These are phyloP conservation scores for Plecturocebus donacophilus DNA, from an alignment of 2,113 vertebrate species.

Conservation along the genomic window DNA sequence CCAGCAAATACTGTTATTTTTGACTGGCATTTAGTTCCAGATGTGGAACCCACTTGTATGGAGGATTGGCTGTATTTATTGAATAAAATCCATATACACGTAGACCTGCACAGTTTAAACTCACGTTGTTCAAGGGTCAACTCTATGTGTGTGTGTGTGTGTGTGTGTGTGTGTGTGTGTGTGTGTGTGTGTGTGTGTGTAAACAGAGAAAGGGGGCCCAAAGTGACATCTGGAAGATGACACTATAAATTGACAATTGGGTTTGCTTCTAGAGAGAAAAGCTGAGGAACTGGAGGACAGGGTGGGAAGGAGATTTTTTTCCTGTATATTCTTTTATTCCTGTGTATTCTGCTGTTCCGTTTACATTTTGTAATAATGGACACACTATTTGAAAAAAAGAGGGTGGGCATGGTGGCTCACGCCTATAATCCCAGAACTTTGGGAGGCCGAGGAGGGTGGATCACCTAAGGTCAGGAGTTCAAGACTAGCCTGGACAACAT, in stretches of 20 bases:
- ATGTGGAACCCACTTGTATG: background rate
- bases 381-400: background rate
- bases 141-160: background rate
- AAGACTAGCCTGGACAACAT: too few species aligned
- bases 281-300: background rate
- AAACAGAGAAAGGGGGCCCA: background rate
- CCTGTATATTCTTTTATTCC: background rate
- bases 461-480: too few species aligned
- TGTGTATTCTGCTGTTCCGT: background rate
- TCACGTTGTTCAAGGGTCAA: background rate
- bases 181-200: too few species aligned
- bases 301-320: background rate
- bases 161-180: background rate
- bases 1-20: background rate
- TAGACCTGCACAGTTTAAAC: background rate
- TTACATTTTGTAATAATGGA: background rate
- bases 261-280: background rate
- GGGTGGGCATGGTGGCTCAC: too few species aligned
- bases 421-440: too few species aligned
- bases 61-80: background rate
- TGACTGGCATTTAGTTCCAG: background rate
- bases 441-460: too few species aligned
- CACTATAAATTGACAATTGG: background rate
- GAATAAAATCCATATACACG: background rate
- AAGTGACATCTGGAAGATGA: background rate